Evolutionary conservation across 2,797 vertebrate genomes (phyloP), one percentile per base, ranked within the genome.

Genomic region (Phoxinus dragarum): DNA sequence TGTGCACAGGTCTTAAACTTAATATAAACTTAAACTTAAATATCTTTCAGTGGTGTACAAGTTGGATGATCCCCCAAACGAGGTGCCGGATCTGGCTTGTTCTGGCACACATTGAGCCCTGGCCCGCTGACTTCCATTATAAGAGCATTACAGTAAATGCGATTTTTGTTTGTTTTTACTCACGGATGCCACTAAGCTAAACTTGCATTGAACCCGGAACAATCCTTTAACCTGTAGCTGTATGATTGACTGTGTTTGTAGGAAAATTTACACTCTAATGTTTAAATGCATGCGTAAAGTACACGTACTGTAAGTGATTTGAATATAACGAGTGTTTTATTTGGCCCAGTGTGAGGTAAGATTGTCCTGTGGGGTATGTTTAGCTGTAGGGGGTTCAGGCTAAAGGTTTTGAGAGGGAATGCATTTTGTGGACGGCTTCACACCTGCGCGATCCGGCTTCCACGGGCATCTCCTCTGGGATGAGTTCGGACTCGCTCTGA

Each of bases 401-500:
- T 36, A 36, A 36, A 64, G n/a, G 69, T 44, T 21, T n/a, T 42
- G 66, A 77, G 42, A 86, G 42, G 49, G 19, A 42, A 52, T 40
- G 10, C 10, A 36, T 49, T 31, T 27, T 23, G 19, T 47, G 4
- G 12, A 34, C 11, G 21, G 14, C 42, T 56, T 56, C 12, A 61
- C 95, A 99, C 98, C 98, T 99, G 91, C 98, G 96, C 74, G 97
- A 93, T 0, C 92, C 94, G 0, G 88, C 67, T 71, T 98, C 98
- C 0, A 81, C 89, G 56, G 93, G 94, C 6, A 88, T 89, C 87
- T 99, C 98, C 2, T 99, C 98, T 0, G 93, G 96, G 90, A 98
- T 98, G 75, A 99, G 98, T 87, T 99, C 98, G 0, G 97, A 90
- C 84, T 99, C 98, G 3, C 96, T 99, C 91, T 95, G 97, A 19